A percentile compares a stretch with the other conserved stretches of the same genome.
phyloP scores from a whole-genome alignment of 2,113 vertebrate genomes.

The Bufo gargarizans region DNA sequence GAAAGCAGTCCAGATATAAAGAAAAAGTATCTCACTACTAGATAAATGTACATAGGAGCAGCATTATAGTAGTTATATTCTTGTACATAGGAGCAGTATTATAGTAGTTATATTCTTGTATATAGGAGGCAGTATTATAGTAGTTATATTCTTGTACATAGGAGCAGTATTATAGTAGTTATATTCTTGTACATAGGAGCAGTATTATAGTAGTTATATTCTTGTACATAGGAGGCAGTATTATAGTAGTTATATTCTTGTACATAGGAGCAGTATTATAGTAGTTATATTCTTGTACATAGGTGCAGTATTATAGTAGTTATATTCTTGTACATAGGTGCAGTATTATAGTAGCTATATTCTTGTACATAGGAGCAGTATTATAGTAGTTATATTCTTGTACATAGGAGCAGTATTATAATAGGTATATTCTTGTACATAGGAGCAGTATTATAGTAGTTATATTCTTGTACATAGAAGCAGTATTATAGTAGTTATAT shows the following conservation, averaged over 20 bases:
- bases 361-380: slow-evolving; percentile 1
- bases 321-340: slow-evolving; percentile 1
- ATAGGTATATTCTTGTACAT: not conserved
- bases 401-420: not conserved
- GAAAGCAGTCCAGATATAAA: too few species aligned
- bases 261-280: not conserved
- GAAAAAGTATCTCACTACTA: too few species aligned
- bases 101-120: too few species aligned
- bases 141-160: not conserved
- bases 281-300: not conserved
- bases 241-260: slow-evolving; percentile 1
- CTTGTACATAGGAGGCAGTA: not conserved
- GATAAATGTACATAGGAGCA: not conserved
- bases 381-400: slow-evolving; percentile 8
- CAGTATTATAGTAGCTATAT: not conserved
- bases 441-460: too few species aligned
- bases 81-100: too few species aligned
- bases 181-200: not conserved
- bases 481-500: too few species aligned
- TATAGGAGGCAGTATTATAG: too few species aligned
- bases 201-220: slow-evolving; percentile 6
- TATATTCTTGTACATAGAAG: too few species aligned
- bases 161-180: not conserved
- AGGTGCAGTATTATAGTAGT: not conserved
- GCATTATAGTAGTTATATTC: not conserved